Base-by-base conservation (phyloP, 2,113 vertebrate species). In the Formicarius rufipectus region DNA sequence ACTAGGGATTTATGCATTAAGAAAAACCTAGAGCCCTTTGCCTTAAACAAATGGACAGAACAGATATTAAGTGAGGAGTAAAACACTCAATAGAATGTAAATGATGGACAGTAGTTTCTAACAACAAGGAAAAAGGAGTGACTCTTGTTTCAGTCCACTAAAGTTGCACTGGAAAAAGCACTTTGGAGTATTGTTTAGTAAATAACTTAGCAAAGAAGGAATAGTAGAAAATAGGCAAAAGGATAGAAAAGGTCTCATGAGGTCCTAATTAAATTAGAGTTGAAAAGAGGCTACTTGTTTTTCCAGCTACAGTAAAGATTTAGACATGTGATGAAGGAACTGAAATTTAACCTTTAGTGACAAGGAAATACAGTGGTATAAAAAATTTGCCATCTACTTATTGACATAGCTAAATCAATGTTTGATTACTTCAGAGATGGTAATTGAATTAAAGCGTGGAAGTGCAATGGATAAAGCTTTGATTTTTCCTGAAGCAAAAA, bases 371-470 rank as follows among this genome's bases (percentile, higher is more conserved):
- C 25, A 73, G 53, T 42, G n/a, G 27, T 42, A 74, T 88, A 30
- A 74, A 95, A 88, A 92, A 76, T 4, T 39, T 91, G 50, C 39
- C 31, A 95, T 92, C 91, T 87, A 22, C 45, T 71, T 95, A 95
- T 87, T 96, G 95, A 93, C 66, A 91, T 68, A 67, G 64, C 37
- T 91, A 84, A 72, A 91, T 94, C 95, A 95, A 92, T 95, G 87
- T 95, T 96, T 95, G 91, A 97, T 97, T 94, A 95, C 90, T 88
- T 97, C 93, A 85, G 64, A 92, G 81, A 82, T 68, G 69, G 88
- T 95, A 97, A 96, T 95, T 97, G 93, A 97, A 97, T 97, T 96
- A 96, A 94, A 91, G 39, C 69, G 90, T 91, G 72, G 59, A 96
- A 94, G 44, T 84, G 44, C 75, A 87, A 96, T 80, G 86, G 82